Evolutionary conservation across 2,113 vertebrate genomes (phyloP).

Genomic region (Monarcha castaneiventris): DNA sequence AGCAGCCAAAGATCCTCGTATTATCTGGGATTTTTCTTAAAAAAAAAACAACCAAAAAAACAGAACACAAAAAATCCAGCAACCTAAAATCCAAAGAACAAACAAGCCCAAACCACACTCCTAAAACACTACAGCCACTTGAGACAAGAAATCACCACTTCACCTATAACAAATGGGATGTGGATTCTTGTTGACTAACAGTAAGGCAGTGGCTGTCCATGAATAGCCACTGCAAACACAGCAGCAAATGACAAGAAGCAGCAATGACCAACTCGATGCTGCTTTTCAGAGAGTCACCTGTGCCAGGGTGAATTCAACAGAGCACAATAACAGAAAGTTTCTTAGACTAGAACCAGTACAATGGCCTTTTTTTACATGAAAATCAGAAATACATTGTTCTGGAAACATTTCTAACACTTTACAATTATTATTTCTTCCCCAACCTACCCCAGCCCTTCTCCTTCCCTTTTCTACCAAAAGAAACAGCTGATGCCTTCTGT

Average conservation of each 20-base stretch:
- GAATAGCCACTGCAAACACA: constrained; percentile 19
- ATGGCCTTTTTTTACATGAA: background rate
- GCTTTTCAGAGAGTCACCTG: constrained; percentile 51
- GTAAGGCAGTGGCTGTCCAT: background rate
- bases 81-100: background rate
- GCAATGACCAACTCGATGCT: background rate
- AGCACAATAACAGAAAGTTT: constrained; percentile 12
- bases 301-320: background rate
- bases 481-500: background rate
- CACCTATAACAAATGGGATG: background rate
- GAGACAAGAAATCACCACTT: constrained; percentile 7
- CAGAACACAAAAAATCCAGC: background rate
- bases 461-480: background rate
- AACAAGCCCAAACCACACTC: background rate
- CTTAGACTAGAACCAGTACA: constrained; percentile 37
- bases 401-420: background rate
- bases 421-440: background rate
- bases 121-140: background rate
- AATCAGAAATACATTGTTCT: background rate
- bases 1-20: background rate
- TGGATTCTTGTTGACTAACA: background rate
- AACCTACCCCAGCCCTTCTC: background rate
- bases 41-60: background rate
- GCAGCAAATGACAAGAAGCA: constrained; percentile 36
- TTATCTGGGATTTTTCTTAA: background rate